Evolutionary conservation across 2,113 vertebrate genomes (phyloP).

Genomic region (Sitta europaea): DNA sequence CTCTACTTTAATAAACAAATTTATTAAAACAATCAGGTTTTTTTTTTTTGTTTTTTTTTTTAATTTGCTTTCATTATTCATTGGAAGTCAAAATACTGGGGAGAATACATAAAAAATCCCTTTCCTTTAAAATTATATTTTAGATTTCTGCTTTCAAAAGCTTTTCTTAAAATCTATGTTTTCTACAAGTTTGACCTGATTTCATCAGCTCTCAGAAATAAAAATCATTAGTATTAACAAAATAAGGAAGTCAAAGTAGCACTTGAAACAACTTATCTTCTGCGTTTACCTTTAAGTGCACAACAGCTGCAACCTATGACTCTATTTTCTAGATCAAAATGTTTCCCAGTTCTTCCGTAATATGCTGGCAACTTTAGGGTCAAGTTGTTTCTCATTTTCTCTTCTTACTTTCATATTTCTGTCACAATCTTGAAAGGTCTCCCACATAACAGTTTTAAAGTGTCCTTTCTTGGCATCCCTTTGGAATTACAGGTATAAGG

Average conservation of each 20-base stretch:
- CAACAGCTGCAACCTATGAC: not conserved
- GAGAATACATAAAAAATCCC: rapidly evolving
- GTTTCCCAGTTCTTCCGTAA: not conserved
- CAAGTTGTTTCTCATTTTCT: not conserved
- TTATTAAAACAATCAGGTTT: not conserved
- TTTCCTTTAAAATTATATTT: not conserved
- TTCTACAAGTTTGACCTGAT: not conserved
- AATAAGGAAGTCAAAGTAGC: not conserved
- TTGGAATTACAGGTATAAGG: not conserved
- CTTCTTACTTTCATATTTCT: not conserved
- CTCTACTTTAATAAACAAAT: not conserved
- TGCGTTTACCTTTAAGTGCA: not conserved
- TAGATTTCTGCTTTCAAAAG: not conserved
- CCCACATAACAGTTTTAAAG: not conserved
- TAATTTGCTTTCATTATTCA: not conserved
- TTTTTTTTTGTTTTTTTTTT: rapidly evolving
- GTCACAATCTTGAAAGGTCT: not conserved
- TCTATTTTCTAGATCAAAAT: not conserved
- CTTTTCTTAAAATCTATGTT: not conserved
- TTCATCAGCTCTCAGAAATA: not conserved
- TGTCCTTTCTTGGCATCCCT: not conserved
- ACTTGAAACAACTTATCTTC: not conserved
- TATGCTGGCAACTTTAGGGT: not conserved
- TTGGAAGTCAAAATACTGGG: not conserved
- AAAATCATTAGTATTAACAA: not conserved